A percentile compares a stretch with the other conserved stretches of the same genome.
Evolutionary conservation across 2,797 vertebrate species (phyloP).

Genomic region (Cuculus canorus): DNA sequence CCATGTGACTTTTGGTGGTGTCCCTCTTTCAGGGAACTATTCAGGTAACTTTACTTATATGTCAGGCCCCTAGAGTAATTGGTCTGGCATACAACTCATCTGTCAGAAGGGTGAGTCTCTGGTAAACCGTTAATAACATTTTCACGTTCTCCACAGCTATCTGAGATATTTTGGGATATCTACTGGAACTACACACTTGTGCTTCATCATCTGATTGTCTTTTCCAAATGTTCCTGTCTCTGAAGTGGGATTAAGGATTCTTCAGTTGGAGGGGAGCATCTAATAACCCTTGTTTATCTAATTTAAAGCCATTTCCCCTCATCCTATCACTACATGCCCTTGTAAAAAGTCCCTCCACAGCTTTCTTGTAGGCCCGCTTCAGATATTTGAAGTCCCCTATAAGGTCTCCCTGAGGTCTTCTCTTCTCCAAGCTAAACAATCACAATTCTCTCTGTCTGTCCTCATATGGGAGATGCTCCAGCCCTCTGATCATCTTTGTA

Average conservation of each 20-base stretch:
- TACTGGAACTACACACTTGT: neutral
- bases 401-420: too few relatives aligned
- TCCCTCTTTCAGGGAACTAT: neutral
- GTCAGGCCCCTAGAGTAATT: neutral
- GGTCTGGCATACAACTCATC: neutral
- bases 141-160: neutral
- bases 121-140: neutral
- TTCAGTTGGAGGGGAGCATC: neutral
- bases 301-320: too few relatives aligned
- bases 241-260: neutral
- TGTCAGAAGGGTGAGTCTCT: neutral
- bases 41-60: neutral
- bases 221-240: neutral
- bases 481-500: too few relatives aligned
- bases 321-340: too few relatives aligned
- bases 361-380: too few relatives aligned
- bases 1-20: fast-evolving
- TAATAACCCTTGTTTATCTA: neutral
- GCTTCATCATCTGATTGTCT: neutral
- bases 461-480: too few relatives aligned
- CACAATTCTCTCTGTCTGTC: too few relatives aligned
- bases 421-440: too few relatives aligned
- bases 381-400: too few relatives aligned
- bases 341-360: too few relatives aligned
- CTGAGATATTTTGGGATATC: neutral